Evolutionary conservation across 2,888 invertebrate species (phyloP), one percentile per base, ranked within the genome.

Genomic region (Ormyrus pomaceus): DNA sequence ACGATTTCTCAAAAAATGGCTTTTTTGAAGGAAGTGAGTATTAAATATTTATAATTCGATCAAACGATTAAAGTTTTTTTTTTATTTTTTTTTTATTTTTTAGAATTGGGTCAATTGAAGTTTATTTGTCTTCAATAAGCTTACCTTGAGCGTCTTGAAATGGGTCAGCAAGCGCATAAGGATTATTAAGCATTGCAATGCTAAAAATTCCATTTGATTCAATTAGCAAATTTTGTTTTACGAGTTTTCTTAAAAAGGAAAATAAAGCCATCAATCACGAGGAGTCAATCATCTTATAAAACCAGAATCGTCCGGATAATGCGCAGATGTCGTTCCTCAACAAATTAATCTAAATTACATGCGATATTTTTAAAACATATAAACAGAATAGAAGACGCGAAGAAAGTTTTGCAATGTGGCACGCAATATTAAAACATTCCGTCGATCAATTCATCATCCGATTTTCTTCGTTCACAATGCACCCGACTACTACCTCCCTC

Each of bases 261-360:
- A 55, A 53, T 71, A 34, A 59, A n/a, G 51, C 59, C 19, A 72
- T 45, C 50, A 53, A 62, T 72, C 72, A 53, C n/a, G 46, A 61
- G 6, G 45, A 46, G 53, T 62, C 34, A 72, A 72, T 72, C 62
- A 72, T 72, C 72, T 62, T 53, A n/a, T n/a, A 62, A 51, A 51
- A 62, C 53, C 62, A 19, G 72, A 62, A 62, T 53, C n/a, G 34
- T 53, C 62, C 61, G 53, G 72, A 13, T 62, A 72, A 53, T 62
- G 56, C 8, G 11, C 7, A 61, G 51, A 62, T 72, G 61, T 61
- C 13, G 34, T 72, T 61, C 53, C 51, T 53, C 51, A 72, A 62
- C n/a, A 71, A 71, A 50, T 6, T 61, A 13, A 70, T 58, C 59
- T 6, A n/a, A 56, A 55, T 19, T 19, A 19, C 19, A 19, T 19